Conservation (phyloP, 2,888 invertebrate genomes). For the Ophion obscuratus region DNA sequence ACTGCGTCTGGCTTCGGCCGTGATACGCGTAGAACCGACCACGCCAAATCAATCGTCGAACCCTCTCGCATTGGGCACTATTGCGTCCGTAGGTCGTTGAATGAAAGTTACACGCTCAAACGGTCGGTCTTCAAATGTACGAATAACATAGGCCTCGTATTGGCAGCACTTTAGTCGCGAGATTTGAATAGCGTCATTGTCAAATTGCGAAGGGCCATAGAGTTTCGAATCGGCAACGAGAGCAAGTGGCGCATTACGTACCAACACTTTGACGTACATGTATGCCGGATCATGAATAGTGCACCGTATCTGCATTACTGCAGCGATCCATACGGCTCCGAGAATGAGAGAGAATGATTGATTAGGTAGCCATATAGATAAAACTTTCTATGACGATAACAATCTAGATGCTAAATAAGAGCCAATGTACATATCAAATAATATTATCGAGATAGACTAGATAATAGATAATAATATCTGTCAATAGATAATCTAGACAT, state of each 20-base stretch:
- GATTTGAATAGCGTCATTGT: slow-evolving; percentile 41
- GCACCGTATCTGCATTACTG: neutral
- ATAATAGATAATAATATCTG: neutral
- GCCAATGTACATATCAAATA: neutral
- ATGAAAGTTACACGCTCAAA: slow-evolving; percentile 55
- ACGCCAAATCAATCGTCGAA: slow-evolving; percentile 2
- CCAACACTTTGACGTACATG: slow-evolving; percentile 20
- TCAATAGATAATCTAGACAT: neutral
- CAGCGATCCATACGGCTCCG: neutral
- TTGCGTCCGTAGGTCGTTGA: slow-evolving; percentile 25
- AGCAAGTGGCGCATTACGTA: slow-evolving; percentile 28
- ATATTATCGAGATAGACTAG: too few relatives aligned
- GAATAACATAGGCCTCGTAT: slow-evolving; percentile 21
- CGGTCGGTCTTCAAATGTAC: slow-evolving; percentile 20
- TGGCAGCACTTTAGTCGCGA: slow-evolving; percentile 32
- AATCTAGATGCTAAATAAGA: neutral
- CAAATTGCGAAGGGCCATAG: slow-evolving; percentile 44
- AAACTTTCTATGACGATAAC: neutral
- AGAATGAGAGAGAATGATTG: neutral
- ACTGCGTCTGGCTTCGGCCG: slow-evolving; percentile 24
- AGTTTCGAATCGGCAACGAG: slow-evolving; percentile 45
- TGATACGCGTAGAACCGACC: slow-evolving; percentile 27
- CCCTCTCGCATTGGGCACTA: slow-evolving; percentile 35
- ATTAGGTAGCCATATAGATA: neutral
- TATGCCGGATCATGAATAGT: neutral